Percentiles rank a stretch among this genome's conserved stretches.
phyloP scores from a whole-genome alignment of 2,113 vertebrate genomes.

The Falco punctatus region DNA sequence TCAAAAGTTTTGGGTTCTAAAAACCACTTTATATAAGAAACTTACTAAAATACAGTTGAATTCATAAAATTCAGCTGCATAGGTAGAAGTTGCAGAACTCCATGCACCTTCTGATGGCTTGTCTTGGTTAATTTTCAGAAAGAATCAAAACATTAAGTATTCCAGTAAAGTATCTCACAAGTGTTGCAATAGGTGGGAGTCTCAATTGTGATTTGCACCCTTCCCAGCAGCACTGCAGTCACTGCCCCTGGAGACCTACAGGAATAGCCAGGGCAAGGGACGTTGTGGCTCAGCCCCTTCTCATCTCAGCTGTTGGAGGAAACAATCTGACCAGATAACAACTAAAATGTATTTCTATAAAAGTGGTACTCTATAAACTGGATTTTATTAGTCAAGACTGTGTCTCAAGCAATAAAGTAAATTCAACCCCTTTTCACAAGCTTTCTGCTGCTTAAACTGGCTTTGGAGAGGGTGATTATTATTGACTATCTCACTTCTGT shows the following conservation, averaged over 20 bases:
- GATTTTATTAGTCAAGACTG: background rate
- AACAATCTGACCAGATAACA: background rate
- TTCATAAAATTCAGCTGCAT: background rate
- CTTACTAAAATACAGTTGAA: background rate
- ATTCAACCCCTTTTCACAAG: background rate
- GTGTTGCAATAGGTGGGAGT: rapidly evolving
- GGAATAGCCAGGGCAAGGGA: background rate
- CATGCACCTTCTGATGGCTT: background rate
- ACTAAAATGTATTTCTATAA: background rate
- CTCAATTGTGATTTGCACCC: background rate
- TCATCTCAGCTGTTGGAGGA: background rate
- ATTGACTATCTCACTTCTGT: background rate
- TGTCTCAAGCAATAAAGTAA: background rate
- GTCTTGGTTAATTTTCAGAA: background rate
- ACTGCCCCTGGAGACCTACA: background rate
- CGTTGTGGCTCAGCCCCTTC: background rate
- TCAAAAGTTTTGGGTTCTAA: background rate
- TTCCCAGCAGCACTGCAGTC: background rate
- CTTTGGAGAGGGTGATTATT: background rate
- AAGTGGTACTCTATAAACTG: background rate
- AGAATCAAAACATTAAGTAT: background rate
- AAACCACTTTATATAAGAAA: background rate
- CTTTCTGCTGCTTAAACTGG: background rate
- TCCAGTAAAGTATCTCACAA: background rate
- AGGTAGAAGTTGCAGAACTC: background rate